Base-by-base conservation (phyloP, 2,113 vertebrate genomes). In the Galbula dea region DNA sequence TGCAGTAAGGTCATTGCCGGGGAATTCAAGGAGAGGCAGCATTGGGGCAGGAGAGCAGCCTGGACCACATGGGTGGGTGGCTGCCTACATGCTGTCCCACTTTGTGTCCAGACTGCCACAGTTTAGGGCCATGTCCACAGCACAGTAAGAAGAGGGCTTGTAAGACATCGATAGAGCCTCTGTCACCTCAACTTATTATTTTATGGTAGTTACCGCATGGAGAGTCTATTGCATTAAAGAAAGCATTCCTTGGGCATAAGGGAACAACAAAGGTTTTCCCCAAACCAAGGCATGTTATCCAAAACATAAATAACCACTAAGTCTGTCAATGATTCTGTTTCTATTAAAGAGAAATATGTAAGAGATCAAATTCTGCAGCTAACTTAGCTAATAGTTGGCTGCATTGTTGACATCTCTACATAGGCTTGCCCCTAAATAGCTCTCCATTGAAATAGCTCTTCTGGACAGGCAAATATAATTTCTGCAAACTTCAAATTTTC, bases 311-410 rank as follows among this genome's bases (percentile, higher is more conserved):
- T 91, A 91, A 79, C 57, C 54, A 45, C 32, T 1, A 13, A 15
- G 36, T 39, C 46, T 77, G 14, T 34, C 10, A 2, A 36, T n/a
- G 39, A 30, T 10, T 87, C 91, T 65, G 65, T 43, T 93, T 75
- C 93, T 89, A 75, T 84, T 91, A 84, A 84, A 68, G 48, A 90
- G 21, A 92, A 95, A 63, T 68, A 91, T 72, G 30, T 15, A 63
- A 23, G 69, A 72, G 77, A 82, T 87, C 61, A 79, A 43, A 43
- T 93, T 86, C 77, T 96, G 62, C 58, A 51, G 49, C 58, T 81
- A 41, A 59, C 26, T 88, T 36, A 20, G 36, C 59, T 63, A 45
- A 62, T 39, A 34, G 37, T 22, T 24, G 83, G 72, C 77, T 72
- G 34, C 26, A 32, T 49, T 6, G 0, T 26, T 67, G 67, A 63